Evolutionary conservation across 2,113 vertebrate species (phyloP).

Genomic region (Prionailurus viverrinus): DNA sequence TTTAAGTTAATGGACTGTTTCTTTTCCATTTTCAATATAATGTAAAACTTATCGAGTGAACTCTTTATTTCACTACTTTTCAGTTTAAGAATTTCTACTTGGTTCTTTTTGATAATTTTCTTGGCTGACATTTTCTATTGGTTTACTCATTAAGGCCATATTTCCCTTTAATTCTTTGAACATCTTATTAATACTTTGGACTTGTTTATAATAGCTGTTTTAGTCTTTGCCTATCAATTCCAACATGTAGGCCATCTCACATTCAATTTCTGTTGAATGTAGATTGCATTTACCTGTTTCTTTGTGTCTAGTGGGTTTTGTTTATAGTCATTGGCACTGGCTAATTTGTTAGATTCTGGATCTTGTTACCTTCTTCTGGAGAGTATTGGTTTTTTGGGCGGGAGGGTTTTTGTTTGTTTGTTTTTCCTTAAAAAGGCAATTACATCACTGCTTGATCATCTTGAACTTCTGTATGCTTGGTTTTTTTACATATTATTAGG

Average conservation of each 20-base stretch:
- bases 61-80: slow-evolving; percentile 40
- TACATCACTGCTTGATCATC: slow-evolving; percentile 30
- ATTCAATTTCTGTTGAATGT: slow-evolving; percentile 42
- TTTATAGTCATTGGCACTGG: background rate
- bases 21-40: background rate
- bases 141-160: slow-evolving; percentile 4
- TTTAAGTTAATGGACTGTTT: background rate
- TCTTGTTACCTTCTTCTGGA: slow-evolving; percentile 26
- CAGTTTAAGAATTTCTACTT: slow-evolving; percentile 27
- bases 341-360: slow-evolving; percentile 26
- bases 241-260: slow-evolving; percentile 8
- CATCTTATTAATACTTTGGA: background rate
- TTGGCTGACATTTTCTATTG: background rate
- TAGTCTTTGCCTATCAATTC: slow-evolving; percentile 17
- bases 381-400: background rate
- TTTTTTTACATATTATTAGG: slow-evolving; percentile 25
- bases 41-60: slow-evolving; percentile 3
- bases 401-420: background rate
- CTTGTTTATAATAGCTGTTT: slow-evolving; percentile 23
- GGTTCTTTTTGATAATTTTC: slow-evolving; percentile 17
- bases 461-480: background rate
- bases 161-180: slow-evolving; percentile 53
- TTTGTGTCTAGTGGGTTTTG: slow-evolving; percentile 28
- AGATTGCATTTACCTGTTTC: background rate
- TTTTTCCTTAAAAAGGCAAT: background rate